Base-by-base conservation (phyloP, 2,797 vertebrate genomes). In the Sarcophilus harrisii region DNA sequence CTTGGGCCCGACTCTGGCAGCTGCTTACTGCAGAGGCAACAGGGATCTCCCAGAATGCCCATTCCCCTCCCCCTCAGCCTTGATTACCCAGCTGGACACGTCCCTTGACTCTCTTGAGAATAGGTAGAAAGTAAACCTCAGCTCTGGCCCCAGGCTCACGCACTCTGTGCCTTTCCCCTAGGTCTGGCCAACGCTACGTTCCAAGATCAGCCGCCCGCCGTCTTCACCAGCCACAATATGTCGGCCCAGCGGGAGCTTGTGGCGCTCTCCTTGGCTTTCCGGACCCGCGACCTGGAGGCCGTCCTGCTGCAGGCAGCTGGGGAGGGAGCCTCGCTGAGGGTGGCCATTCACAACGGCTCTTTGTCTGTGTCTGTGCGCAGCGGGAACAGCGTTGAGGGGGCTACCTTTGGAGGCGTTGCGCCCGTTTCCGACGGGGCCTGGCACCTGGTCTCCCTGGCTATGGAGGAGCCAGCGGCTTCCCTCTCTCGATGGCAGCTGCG, bases 101-200 rank as follows among this genome's bases (percentile, higher is more conserved):
- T 62, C 73, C 16, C 16, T 13, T 60, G 52, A 29, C 29, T 62
- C 92, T 81, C 27, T 91, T 91, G 62, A 18, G 57, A 28, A 10
- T n/a, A 49, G 58, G 92, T 32, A 91, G 58, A 29, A n/a, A 45
- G 57, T 91, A 91, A 89, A 87, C 60, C 32, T 54, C 38, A 14
- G 18, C 8, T 45, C 38, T 21, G 11, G 16, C 10, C 58, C 89
- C 27, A 57, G 94, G 62, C 29, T 95, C 14, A 29, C 21, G 62
- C 59, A 38, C 11, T 94, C 28, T n/a, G 92, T 97, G 29, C 29
- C 93, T 96, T 45, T 97, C 95, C 95, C 95, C 95, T 49, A 99
- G 99, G 99, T 98, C 98, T 99, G 96, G 98, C 99, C 21, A 99
- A 99, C 9, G 99, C 99, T 95, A 99, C 98, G 0, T 99, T 99